phyloP scores from a whole-genome alignment of 2,888 invertebrate genomes.

The Sarcophaga caerulescens region DNA sequence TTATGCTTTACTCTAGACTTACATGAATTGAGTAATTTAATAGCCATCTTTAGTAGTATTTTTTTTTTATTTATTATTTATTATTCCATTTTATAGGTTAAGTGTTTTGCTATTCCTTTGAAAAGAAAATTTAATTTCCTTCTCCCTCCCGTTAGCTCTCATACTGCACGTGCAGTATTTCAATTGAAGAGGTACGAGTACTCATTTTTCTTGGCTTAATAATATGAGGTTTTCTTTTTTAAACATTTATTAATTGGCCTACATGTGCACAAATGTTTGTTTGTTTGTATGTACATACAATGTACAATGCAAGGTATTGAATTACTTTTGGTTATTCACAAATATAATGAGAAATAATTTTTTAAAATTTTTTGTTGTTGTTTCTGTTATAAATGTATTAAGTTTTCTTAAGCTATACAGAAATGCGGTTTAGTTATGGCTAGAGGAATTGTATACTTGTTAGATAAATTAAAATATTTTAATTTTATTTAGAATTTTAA shows the following conservation, averaged over 20 bases:
- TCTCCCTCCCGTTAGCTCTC: too few relatives aligned
- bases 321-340: conserved; percentile 28
- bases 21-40: conserved; percentile 20
- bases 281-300: too few relatives aligned
- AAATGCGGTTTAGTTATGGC: conserved; percentile 42
- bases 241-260: neutral
- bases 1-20: neutral
- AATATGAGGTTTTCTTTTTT: conserved; percentile 32
- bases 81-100: conserved; percentile 39
- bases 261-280: neutral
- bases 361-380: neutral
- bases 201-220: conserved; percentile 8
- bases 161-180: too few relatives aligned
- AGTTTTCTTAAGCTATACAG: conserved; percentile 15
- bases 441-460: conserved; percentile 31
- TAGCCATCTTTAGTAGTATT: conserved; percentile 10
- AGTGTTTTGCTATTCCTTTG: conserved; percentile 19
- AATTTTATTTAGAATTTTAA: too few relatives aligned
- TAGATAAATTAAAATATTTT: neutral
- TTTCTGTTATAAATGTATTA: too few relatives aligned
- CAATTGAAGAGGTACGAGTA: neutral
- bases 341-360: neutral
- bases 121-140: neutral
- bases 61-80: too few relatives aligned
- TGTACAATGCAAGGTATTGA: conserved; percentile 22